Evolutionary conservation across 2,888 invertebrate genomes (phyloP).

Genomic region (Harmothoe impar): DNA sequence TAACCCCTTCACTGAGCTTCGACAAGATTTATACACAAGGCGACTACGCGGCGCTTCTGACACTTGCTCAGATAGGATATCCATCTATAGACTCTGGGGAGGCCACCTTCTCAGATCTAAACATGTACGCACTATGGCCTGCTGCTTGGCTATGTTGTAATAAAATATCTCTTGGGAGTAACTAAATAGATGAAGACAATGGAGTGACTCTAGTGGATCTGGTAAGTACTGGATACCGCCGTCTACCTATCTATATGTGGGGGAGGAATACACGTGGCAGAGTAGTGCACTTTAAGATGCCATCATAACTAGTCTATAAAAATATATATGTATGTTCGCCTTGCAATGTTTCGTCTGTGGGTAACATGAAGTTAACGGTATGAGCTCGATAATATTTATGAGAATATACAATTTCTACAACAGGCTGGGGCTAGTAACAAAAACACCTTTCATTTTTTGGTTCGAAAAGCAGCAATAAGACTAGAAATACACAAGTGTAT

Average conservation of each 20-base stretch:
- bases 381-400: background rate
- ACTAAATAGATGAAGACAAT: background rate
- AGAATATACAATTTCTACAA: conserved; percentile 46
- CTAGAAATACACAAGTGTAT: background rate
- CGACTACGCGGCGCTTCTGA: background rate
- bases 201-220: background rate
- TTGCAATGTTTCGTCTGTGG: background rate
- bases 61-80: background rate
- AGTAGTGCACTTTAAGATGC: conserved; percentile 30
- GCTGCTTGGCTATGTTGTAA: background rate
- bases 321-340: conserved; percentile 28
- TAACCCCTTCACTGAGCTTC: background rate
- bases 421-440: background rate
- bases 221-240: conserved; percentile 19
- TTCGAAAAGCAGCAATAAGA: background rate
- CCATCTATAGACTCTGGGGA: background rate
- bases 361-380: conserved; percentile 16
- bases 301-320: conserved; percentile 45
- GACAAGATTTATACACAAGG: background rate
- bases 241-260: background rate
- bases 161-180: conserved; percentile 42
- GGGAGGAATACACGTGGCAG: background rate
- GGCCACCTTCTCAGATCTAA: conserved; percentile 23
- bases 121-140: background rate
- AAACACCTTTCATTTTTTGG: background rate